Evolutionary conservation across 2,113 vertebrate species (phyloP).

Genomic region (Macrotis lagotis): DNA sequence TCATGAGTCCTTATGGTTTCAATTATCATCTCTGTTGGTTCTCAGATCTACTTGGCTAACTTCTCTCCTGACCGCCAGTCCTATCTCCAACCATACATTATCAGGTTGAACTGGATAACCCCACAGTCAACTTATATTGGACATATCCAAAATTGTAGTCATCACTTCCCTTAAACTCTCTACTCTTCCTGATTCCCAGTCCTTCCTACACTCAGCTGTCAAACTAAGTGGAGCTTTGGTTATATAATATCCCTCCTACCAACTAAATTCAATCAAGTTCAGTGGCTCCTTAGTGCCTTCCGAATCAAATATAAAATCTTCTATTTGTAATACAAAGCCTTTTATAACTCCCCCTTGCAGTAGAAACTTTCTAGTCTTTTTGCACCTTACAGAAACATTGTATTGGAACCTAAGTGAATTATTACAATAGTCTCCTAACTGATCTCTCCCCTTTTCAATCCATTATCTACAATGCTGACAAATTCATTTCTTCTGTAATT

Average conservation of each 20-base stretch:
- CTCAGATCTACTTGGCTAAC: no score
- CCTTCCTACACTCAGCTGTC: background rate
- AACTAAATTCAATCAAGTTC: no score
- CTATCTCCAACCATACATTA: no score
- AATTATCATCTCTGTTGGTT: no score
- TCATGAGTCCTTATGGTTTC: no score
- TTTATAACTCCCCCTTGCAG: background rate
- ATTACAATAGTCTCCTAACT: background rate
- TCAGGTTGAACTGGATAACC: no score
- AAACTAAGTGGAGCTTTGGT: background rate
- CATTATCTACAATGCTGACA: no score
- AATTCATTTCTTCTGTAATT: no score
- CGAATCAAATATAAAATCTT: background rate
- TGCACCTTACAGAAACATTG: background rate
- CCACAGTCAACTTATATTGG: background rate
- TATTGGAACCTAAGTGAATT: background rate
- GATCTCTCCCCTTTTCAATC: no score
- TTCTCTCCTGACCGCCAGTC: no score
- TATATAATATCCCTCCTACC: no score
- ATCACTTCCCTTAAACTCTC: background rate
- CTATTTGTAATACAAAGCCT: background rate
- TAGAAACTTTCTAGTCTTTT: background rate
- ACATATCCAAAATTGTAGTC: background rate
- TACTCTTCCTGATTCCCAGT: background rate
- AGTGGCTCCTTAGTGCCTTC: background rate